Conservation (phyloP, 1,140 invertebrate species). For the Cydia splendana region DNA sequence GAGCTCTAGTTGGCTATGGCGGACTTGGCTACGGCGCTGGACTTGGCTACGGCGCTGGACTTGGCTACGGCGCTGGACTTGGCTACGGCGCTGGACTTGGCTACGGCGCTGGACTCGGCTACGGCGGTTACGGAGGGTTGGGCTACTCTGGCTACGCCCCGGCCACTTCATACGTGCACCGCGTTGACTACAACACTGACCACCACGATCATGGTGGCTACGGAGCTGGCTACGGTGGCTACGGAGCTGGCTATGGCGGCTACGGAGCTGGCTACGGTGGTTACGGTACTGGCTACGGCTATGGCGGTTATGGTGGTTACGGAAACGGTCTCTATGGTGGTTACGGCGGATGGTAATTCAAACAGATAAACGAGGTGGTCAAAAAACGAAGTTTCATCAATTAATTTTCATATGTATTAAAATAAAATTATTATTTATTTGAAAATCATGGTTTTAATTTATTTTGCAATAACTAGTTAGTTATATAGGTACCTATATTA, state of each 20-base stretch:
- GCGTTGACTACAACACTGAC: background rate
- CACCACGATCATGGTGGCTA: background rate
- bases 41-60: slow-evolving; percentile 3
- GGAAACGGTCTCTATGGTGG: slow-evolving; percentile 32
- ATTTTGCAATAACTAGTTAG: too few relatives aligned
- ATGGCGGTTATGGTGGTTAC: slow-evolving; percentile 31
- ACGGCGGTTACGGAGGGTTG: slow-evolving; percentile 25
- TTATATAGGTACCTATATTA: too few relatives aligned
- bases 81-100: slow-evolving; percentile 31
- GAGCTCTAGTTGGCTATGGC: slow-evolving; percentile 9
- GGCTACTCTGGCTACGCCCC: slow-evolving; percentile 27
- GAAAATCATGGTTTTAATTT: too few relatives aligned
- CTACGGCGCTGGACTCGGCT: slow-evolving; percentile 12
- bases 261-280: slow-evolving; percentile 32
- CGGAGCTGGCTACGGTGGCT: background rate
- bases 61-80: background rate
- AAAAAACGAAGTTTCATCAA: background rate
- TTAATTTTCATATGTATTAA: background rate
- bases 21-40: slow-evolving; percentile 30
- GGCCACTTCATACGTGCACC: slow-evolving; percentile 5
- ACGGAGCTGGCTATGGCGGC: slow-evolving; percentile 31
- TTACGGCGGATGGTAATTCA: slow-evolving; percentile 8
- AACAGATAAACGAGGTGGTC: background rate
- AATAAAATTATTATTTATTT: background rate
- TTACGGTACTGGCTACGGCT: background rate